Conservation (phyloP, 2,797 vertebrate genomes). For the Pachyuromys duprasi region DNA sequence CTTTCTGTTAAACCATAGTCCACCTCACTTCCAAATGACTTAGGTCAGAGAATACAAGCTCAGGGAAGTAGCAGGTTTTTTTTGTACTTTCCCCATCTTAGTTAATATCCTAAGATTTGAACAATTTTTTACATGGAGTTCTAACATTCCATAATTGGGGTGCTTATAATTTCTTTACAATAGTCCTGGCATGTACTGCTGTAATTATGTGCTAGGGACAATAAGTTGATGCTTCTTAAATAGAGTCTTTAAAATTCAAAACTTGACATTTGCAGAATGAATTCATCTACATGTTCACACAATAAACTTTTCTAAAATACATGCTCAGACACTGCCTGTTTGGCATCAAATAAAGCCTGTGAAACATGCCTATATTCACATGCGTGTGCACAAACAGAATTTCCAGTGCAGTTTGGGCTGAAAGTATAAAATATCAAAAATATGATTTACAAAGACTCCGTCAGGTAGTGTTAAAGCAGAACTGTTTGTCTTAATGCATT, state of each 20-base stretch:
- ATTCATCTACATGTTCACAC: neutral
- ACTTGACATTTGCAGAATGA: neutral
- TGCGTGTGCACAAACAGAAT: neutral
- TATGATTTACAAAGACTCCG: neutral
- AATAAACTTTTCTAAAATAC: neutral
- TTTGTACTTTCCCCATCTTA: neutral
- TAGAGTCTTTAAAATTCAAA: neutral
- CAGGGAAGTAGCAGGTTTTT: neutral
- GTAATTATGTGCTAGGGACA: neutral
- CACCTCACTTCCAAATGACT: neutral
- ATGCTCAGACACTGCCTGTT: neutral
- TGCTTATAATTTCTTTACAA: neutral
- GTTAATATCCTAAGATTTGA: neutral
- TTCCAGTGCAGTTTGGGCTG: conserved; percentile 14
- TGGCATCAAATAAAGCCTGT: neutral
- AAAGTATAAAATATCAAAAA: conserved; percentile 8
- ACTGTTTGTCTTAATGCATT: neutral
- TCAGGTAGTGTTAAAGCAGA: neutral
- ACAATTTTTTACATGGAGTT: neutral
- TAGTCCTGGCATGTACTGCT: neutral
- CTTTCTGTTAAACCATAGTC: neutral
- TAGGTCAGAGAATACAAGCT: neutral
- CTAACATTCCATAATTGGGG: neutral
- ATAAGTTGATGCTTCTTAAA: conserved; percentile 12
- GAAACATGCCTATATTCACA: neutral